A percentile compares a stretch with the other conserved stretches of the same genome.
phyloP scores from a whole-genome alignment of 1,140 invertebrate species.

The Calliphora vicina region DNA sequence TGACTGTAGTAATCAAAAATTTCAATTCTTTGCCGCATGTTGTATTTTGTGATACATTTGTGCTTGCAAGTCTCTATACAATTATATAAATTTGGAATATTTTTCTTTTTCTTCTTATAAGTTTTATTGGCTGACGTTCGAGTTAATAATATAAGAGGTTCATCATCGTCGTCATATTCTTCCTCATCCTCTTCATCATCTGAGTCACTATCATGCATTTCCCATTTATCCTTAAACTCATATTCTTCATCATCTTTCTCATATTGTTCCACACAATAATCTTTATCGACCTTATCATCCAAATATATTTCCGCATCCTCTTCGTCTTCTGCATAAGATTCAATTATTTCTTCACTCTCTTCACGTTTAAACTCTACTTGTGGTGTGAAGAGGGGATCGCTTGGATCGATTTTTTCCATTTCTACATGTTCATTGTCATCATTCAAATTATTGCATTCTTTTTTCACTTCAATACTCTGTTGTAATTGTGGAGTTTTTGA shows the following conservation, averaged over 20 bases:
- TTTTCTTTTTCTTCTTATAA: background rate
- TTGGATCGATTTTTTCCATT: background rate
- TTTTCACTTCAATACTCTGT: background rate
- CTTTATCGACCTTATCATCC: background rate
- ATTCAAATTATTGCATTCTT: background rate
- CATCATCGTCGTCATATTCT: background rate
- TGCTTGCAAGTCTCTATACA: slow-evolving; percentile 32
- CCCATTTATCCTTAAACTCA: background rate
- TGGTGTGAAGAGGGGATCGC: background rate
- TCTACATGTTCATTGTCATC: background rate
- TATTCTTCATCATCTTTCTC: background rate
- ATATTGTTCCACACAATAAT: background rate
- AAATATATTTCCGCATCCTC: background rate
- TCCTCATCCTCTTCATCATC: background rate
- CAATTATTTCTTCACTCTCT: background rate
- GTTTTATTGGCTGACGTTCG: background rate
- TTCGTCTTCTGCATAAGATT: too few relatives aligned
- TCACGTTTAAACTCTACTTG: background rate
- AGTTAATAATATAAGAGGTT: background rate
- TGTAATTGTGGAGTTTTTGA: background rate
- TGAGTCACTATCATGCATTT: too few relatives aligned
- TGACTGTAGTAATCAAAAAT: slow-evolving; percentile 33
- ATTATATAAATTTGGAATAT: background rate
- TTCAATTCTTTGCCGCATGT: slow-evolving; percentile 1
- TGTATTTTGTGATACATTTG: slow-evolving; percentile 10